Base-by-base conservation (phyloP, 2,888 invertebrate species). In the Cheilosia urbana region DNA sequence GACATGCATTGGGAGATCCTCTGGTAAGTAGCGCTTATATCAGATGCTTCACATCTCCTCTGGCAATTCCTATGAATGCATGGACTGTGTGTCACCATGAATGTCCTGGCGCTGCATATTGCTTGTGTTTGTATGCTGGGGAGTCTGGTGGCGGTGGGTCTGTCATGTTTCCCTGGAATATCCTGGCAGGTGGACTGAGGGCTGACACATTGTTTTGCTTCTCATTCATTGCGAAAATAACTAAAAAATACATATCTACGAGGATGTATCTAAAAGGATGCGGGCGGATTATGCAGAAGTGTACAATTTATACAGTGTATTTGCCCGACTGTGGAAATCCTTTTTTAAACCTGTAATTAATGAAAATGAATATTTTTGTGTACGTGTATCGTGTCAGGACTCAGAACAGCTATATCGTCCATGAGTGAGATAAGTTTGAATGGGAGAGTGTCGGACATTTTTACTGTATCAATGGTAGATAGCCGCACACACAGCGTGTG, bases 321-420 rank as follows among this genome's bases (percentile, higher is more conserved):
- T 47, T 47, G 47, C 71, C 71, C 24, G 34, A 51, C 75, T 75
- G 51, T 51, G 76, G 65, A 85, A 71, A 80, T 76, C 80, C 84
- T 11, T 51, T 76, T 80, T 84, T 80, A 80, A 76, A 71, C 80
- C 84, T 80, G 84, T 85, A 85, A 85, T 85, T 85, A 85, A 85
- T 85, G 84, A 76, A 76, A 76, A 84, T 72, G 60, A 72, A 63
- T 76, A 15, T 45, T 37, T 37, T 21, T 15, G 4, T 62, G n/a
- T n/a, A 45, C 27, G 7, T 49, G 51, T 30, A 19, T 45, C 40
- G 24, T 66, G 62, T 62, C 40, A 15, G 45, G 57, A 37, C 24
- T 62, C 40, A 15, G 45, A 49, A 37, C 24, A 21, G 73, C 21
- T 37, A 53, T 62, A 66, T 58, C 21, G 42, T 51, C 55, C 51